These are phyloP conservation scores for Sebastes schlegelii DNA, from an alignment of 2,113 vertebrate species.

Conservation along the genomic window DNA sequence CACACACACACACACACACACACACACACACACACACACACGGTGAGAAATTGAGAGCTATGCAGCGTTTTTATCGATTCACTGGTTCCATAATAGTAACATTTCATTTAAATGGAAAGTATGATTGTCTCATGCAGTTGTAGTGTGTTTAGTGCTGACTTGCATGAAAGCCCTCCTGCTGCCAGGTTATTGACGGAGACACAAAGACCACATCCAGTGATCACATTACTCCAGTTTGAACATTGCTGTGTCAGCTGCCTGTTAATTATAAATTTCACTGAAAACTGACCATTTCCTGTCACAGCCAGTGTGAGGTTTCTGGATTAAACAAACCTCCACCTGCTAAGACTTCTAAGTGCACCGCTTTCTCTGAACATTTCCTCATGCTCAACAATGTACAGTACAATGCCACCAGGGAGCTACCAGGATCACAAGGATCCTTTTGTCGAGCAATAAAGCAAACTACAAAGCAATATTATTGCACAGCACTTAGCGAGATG, in stretches of 20 bases:
- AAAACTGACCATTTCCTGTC: background rate
- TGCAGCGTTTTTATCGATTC: constrained; percentile 40
- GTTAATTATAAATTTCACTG: constrained; percentile 6
- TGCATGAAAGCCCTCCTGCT: background rate
- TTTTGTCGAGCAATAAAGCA: constrained; percentile 40
- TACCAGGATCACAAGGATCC: background rate
- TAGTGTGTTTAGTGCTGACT: constrained; percentile 44
- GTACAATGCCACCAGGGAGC: background rate
- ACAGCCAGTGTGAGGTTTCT: background rate
- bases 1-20: constrained; percentile 2
- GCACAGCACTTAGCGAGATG: background rate
- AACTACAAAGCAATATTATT: constrained; percentile 39
- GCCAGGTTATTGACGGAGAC: constrained; percentile 7
- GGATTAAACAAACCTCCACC: background rate
- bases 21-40: background rate
- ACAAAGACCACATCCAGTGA: constrained; percentile 5
- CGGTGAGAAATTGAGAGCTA: constrained; percentile 25
- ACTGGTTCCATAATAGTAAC: constrained; percentile 29
- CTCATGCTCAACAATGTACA: background rate
- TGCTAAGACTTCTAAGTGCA: background rate
- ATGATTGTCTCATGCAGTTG: constrained; percentile 31
- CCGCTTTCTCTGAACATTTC: background rate
- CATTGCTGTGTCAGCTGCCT: constrained; percentile 23
- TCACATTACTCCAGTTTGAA: constrained; percentile 29
- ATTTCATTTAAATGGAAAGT: constrained; percentile 58